Evolutionary conservation across 2,113 vertebrate genomes (phyloP), one percentile per base, ranked within the genome.

Genomic region (Microcebus griseorufus): DNA sequence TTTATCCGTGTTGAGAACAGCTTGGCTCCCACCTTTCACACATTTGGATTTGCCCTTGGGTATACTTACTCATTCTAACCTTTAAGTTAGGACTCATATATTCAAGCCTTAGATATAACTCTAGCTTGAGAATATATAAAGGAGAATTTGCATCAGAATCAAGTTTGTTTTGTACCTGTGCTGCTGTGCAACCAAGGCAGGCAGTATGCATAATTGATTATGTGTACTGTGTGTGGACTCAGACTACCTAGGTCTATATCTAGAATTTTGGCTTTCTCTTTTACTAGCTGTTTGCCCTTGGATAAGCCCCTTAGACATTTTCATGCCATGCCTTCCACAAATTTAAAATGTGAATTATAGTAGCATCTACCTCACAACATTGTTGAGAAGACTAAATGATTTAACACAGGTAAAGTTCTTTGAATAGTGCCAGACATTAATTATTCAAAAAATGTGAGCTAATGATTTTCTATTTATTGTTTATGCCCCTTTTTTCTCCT

Each of bases 291-390:
- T 73, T 86, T 82, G 65, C 76, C 72, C 20, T 88, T 76, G 65
- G 79, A 53, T 70, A 96, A 92, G 11, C 65, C 64, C 84, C 42
- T 90, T 82, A 81, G 85, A 88, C 20, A n/a, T 72, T 89, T 96
- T 86, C 12, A 79, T 48, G 6, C 5, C 22, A 39, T 45, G 55
- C 70, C 18, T 78, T 90, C 39, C 76, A n/a, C 23, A 92, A 78
- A 82, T 62, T 73, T 73, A 65, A 95, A 93, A 65, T 39, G 51
- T 10, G 9, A 6, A 78, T 53, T n/a, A 60, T 34, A 79, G 69
- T 72, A 65, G 22, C 14, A 89, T 78, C 55, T 55, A 89, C 25
- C 48, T 93, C n/a, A 58, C 39, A 72, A 6, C 16, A 5, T n/a
- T 93, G 37, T 69, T 93, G 37, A 92, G 42, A 72, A 11, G 45